A percentile compares a stretch with the other conserved stretches of the same genome.
phyloP scores from a whole-genome alignment of 30 jellyfish, hydroid and myxozoan genomes.

The Nemopilema nomurai region DNA sequence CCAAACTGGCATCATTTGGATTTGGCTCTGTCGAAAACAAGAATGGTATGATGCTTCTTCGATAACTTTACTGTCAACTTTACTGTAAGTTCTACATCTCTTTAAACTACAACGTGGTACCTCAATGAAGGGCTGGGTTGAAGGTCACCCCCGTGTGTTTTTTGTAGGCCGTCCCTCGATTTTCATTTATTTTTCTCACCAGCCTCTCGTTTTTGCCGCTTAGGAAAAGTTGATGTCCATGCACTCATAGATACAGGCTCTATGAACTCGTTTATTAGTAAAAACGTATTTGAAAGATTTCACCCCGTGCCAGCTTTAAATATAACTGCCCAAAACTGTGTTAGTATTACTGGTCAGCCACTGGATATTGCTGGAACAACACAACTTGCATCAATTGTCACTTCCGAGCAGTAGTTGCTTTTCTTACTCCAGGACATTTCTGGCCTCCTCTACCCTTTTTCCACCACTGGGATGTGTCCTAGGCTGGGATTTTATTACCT shows the following conservation, averaged over 20 bases:
- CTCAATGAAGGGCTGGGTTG: too few relatives aligned
- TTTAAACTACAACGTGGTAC: too few relatives aligned
- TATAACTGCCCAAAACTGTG: background rate
- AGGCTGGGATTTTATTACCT: conserved; percentile 45
- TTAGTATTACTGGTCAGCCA: conserved; percentile 53
- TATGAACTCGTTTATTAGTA: conserved; percentile 42
- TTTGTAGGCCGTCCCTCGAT: background rate
- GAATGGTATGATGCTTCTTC: too few relatives aligned
- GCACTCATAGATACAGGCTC: conserved; percentile 63
- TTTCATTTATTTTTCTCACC: background rate
- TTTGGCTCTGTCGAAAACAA: too few relatives aligned
- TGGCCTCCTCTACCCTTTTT: conserved; percentile 1
- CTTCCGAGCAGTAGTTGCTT: conserved; percentile 20
- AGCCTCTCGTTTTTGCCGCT: conserved; percentile 17
- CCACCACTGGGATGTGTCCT: conserved; percentile 37
- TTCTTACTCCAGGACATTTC: conserved; percentile 9
- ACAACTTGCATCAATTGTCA: conserved; percentile 12
- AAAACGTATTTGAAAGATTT: conserved; percentile 13
- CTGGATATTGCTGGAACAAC: conserved; percentile 19
- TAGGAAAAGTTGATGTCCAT: conserved; percentile 38
- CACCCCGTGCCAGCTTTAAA: conserved; percentile 9
- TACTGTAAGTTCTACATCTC: too few relatives aligned
- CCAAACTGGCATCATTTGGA: too few relatives aligned
- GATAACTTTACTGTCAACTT: too few relatives aligned
- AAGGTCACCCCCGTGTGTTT: too few relatives aligned